phyloP scores from a whole-genome alignment of 23 tunicate species.

The Styela plicata region DNA sequence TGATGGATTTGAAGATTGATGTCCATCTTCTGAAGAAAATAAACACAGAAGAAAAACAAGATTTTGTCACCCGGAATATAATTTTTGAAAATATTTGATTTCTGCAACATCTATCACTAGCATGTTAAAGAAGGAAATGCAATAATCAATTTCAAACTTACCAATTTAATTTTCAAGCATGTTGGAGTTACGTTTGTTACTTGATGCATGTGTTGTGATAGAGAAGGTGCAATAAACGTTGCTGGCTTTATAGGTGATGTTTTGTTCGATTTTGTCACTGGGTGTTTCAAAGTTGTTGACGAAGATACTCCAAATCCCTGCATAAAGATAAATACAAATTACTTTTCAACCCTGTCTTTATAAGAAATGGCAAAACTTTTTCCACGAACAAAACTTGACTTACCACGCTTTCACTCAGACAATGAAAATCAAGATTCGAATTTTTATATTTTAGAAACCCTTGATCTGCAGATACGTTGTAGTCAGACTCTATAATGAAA shows the following conservation, averaged over 20 bases:
- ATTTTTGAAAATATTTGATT: too few relatives aligned
- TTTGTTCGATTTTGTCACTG: neutral
- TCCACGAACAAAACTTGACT: neutral
- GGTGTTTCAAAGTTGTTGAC: neutral
- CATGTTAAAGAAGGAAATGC: too few relatives aligned
- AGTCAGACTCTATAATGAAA: conserved; percentile 40
- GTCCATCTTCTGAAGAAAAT: too few relatives aligned
- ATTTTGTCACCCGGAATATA: too few relatives aligned
- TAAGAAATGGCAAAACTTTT: neutral
- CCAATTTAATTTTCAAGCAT: conserved; percentile 47
- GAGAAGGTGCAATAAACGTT: conserved; percentile 73
- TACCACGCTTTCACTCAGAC: conserved; percentile 61
- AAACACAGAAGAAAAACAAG: too few relatives aligned
- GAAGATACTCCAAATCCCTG: neutral
- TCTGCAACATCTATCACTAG: too few relatives aligned
- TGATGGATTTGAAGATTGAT: too few relatives aligned
- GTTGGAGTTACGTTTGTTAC: conserved; percentile 36
- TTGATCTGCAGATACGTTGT: conserved; percentile 25
- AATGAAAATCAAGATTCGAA: conserved; percentile 72
- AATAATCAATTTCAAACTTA: too few relatives aligned
- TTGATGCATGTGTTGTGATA: conserved; percentile 4
- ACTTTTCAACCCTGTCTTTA: neutral
- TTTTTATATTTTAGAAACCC: conserved; percentile 73
- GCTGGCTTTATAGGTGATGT: conserved; percentile 90
- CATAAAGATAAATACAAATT: neutral